These are phyloP conservation scores for Tenthredo amoena DNA, from an alignment of 2,888 invertebrate species.

Conservation along the genomic window DNA sequence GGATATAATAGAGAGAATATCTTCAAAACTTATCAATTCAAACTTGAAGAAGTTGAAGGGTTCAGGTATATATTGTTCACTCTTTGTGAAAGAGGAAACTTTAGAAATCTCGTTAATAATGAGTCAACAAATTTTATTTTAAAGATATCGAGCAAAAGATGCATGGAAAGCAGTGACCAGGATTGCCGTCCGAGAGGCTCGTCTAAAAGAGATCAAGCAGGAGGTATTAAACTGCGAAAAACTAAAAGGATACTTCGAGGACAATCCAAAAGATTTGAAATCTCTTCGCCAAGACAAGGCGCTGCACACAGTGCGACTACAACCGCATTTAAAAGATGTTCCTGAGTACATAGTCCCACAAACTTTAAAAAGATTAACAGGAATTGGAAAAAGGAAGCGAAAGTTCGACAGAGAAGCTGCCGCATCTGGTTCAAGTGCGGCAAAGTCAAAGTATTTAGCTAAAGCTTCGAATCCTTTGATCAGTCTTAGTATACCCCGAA, in stretches of 20 bases:
- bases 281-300: slow-evolving; percentile 92
- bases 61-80: slow-evolving; percentile 82
- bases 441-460: slow-evolving; percentile 71
- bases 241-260: slow-evolving; percentile 94
- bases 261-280: slow-evolving; percentile 93
- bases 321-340: slow-evolving; percentile 92
- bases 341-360: slow-evolving; percentile 95
- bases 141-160: slow-evolving; percentile 92
- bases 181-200: slow-evolving; percentile 95
- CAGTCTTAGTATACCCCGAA: slow-evolving; percentile 68
- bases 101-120: neutral
- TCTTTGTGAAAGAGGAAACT: neutral
- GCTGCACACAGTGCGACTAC: slow-evolving; percentile 90
- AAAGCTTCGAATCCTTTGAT: slow-evolving; percentile 73
- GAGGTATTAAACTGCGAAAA: slow-evolving; percentile 96
- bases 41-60: slow-evolving; percentile 96
- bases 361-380: slow-evolving; percentile 85
- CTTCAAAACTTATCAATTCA: slow-evolving; percentile 93
- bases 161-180: slow-evolving; percentile 97
- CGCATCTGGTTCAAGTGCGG: slow-evolving; percentile 66
- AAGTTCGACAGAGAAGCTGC: slow-evolving; percentile 70
- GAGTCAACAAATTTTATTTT: slow-evolving; percentile 30
- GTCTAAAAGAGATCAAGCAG: slow-evolving; percentile 96
- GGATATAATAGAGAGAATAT: slow-evolving; percentile 82
- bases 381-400: slow-evolving; percentile 75